Conservation (phyloP, 2,113 vertebrate species). For the Axis porcinus region DNA sequence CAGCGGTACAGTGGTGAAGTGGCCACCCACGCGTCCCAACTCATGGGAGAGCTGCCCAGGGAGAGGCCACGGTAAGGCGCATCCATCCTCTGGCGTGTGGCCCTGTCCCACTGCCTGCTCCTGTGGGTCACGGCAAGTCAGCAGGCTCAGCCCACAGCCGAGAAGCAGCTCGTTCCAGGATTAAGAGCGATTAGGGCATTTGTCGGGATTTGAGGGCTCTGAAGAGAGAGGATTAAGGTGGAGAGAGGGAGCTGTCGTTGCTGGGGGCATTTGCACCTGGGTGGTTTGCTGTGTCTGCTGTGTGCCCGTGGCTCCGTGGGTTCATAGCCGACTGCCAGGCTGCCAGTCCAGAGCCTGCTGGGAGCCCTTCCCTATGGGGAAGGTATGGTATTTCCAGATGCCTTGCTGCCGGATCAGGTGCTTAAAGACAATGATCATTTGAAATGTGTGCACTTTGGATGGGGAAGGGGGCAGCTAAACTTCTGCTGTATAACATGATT, state of each 20-base stretch:
- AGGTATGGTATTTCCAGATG: not conserved
- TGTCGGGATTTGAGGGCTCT: slow-evolving; percentile 74
- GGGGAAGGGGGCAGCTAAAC: not conserved
- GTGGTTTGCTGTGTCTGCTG: not conserved
- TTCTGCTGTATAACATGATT: not conserved
- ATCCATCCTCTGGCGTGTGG: slow-evolving; percentile 11
- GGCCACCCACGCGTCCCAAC: slow-evolving; percentile 34
- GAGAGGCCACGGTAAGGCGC: slow-evolving; percentile 50
- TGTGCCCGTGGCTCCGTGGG: not conserved
- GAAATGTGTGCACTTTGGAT: not conserved
- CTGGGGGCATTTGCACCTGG: not conserved
- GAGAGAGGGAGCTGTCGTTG: not conserved
- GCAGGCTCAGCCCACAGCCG: not conserved
- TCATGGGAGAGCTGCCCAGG: slow-evolving; percentile 31
- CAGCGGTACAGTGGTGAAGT: slow-evolving; percentile 51
- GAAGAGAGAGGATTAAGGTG: slow-evolving; percentile 72
- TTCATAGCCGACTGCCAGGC: not conserved
- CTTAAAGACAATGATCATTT: not conserved
- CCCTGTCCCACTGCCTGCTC: not conserved
- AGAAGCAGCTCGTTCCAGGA: slow-evolving; percentile 22
- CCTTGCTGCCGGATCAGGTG: not conserved
- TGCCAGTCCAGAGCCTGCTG: not conserved
- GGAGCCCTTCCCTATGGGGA: not conserved
- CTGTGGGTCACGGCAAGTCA: not conserved
- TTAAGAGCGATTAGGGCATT: slow-evolving; percentile 77